A percentile compares a stretch with the other conserved stretches of the same genome.
Conservation (phyloP, 1,140 invertebrate species). For the Heliconius hewitsoni region DNA sequence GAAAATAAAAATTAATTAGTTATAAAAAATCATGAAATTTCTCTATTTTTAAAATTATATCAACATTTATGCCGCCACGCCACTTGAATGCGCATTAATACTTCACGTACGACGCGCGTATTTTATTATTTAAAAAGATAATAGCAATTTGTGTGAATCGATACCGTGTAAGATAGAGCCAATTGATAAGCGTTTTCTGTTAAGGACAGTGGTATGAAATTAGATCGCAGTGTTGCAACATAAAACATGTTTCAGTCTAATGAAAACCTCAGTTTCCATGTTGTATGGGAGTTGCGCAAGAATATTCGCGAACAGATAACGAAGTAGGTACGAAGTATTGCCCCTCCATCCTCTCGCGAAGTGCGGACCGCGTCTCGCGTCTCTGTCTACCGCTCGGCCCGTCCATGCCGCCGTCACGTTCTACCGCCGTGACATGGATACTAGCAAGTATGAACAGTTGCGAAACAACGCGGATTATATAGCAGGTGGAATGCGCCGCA, state of each 20-base stretch:
- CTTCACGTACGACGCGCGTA: not conserved
- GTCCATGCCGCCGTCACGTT: slow-evolving; percentile 47
- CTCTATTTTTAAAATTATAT: not conserved
- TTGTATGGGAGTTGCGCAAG: slow-evolving; percentile 70
- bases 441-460: slow-evolving; percentile 67
- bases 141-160: slow-evolving; percentile 12
- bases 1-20: not conserved
- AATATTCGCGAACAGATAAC: slow-evolving; percentile 80
- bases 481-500: slow-evolving; percentile 78
- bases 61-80: not conserved
- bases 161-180: not conserved
- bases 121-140: slow-evolving; percentile 7
- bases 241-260: slow-evolving; percentile 47
- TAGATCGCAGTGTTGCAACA: slow-evolving; percentile 50
- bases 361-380: slow-evolving; percentile 55
- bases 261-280: slow-evolving; percentile 66
- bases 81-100: not conserved
- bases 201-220: slow-evolving; percentile 36
- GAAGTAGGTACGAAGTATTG: slow-evolving; percentile 63
- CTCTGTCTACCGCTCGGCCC: slow-evolving; percentile 43
- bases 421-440: slow-evolving; percentile 73
- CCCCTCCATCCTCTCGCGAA: slow-evolving; percentile 76
- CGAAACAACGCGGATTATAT: slow-evolving; percentile 80
- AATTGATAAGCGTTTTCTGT: slow-evolving; percentile 16
- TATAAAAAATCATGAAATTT: slow-evolving; percentile 3